phyloP scores from a whole-genome alignment of 2,888 invertebrate species.

The Coenonympha glycerion region DNA sequence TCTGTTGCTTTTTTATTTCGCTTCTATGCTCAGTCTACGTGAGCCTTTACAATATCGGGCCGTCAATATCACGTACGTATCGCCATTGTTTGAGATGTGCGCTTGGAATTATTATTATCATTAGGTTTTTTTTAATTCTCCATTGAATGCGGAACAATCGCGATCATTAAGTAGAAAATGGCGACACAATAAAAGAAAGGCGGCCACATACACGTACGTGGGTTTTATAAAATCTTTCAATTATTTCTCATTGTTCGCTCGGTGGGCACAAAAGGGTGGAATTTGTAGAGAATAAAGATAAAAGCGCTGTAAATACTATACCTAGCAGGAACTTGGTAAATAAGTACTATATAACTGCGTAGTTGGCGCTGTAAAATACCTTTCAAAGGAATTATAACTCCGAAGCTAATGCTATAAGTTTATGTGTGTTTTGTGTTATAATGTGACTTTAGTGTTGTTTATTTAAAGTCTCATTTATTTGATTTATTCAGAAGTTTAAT shows the following conservation, averaged over 20 bases:
- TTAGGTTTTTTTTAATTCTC: slow-evolving; percentile 19
- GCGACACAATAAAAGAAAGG: slow-evolving; percentile 26
- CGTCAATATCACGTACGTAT: slow-evolving; percentile 7
- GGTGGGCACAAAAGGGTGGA: neutral
- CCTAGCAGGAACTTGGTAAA: neutral
- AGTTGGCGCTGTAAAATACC: neutral
- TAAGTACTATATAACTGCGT: neutral
- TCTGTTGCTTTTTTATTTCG: neutral
- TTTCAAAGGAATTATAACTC: too few relatives aligned
- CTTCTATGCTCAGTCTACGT: neutral
- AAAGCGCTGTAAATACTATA: slow-evolving; percentile 1
- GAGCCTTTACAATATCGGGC: slow-evolving; percentile 6
- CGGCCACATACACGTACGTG: slow-evolving; percentile 16
- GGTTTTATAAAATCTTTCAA: slow-evolving; percentile 26
- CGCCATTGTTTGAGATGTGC: slow-evolving; percentile 20
- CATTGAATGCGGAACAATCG: slow-evolving; percentile 25
- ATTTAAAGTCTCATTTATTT: too few relatives aligned
- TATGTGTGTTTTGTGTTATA: too few relatives aligned
- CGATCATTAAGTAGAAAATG: slow-evolving; percentile 26
- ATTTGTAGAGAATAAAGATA: slow-evolving; percentile 13
- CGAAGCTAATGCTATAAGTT: too few relatives aligned
- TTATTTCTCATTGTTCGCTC: slow-evolving; percentile 20
- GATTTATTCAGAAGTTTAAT: too few relatives aligned
- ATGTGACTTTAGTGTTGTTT: too few relatives aligned
- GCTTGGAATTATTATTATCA: slow-evolving; percentile 23